Conservation (phyloP, 2,797 vertebrate species). For the Phataginus tricuspis region DNA sequence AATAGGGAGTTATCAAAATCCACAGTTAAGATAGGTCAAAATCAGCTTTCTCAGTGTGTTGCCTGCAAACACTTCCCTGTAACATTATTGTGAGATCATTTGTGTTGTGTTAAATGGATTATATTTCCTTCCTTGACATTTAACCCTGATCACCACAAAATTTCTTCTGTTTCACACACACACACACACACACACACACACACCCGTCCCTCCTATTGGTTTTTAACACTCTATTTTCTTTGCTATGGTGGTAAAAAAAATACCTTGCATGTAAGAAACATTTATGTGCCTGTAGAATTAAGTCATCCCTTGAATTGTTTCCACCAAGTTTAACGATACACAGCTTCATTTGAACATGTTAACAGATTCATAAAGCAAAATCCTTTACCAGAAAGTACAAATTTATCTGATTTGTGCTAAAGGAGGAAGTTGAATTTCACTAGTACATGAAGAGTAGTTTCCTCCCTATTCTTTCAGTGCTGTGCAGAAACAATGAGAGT, state of each 20-base stretch:
- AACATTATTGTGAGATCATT: not conserved
- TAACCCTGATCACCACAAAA: not conserved
- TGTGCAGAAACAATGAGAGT: not conserved
- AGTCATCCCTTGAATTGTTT: not conserved
- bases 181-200: not conserved
- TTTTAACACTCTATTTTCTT: not conserved
- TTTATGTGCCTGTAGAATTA: not conserved
- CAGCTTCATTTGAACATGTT: not conserved
- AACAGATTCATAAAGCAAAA: not conserved
- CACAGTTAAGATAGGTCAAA: not conserved
- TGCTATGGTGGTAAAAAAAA: not conserved
- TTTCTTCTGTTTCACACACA: not conserved
- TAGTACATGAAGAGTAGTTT: not conserved
- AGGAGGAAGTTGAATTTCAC: not conserved
- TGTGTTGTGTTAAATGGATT: not conserved
- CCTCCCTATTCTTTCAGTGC: not conserved
- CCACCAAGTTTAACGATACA: not conserved
- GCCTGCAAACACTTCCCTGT: not conserved
- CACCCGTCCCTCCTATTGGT: not conserved
- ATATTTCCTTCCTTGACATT: not conserved
- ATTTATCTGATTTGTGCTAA: not conserved
- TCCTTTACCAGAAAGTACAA: not conserved
- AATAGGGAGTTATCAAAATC: not conserved
- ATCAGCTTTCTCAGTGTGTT: not conserved
- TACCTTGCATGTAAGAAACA: not conserved